phyloP scores from a whole-genome alignment of 2,113 vertebrate species.

The Charadrius vociferus region DNA sequence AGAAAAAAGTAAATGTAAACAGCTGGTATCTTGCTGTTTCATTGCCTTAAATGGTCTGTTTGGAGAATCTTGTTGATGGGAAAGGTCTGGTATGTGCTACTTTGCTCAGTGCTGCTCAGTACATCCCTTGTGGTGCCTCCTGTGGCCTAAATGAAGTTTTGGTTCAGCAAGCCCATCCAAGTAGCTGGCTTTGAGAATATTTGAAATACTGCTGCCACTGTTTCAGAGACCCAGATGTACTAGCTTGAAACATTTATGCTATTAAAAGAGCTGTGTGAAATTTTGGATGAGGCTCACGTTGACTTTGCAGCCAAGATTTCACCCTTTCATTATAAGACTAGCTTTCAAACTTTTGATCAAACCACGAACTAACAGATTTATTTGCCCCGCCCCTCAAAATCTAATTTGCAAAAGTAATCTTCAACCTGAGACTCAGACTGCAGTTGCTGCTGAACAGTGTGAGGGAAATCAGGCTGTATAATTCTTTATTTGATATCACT shows the following conservation, averaged over 20 bases:
- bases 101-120: neutral
- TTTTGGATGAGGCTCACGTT: neutral
- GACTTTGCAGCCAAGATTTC: constrained; percentile 26
- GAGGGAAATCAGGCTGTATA: neutral
- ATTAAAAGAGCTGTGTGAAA: constrained; percentile 55
- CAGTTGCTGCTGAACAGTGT: neutral
- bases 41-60: neutral
- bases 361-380: neutral
- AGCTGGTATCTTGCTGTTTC: neutral
- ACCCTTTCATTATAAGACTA: neutral
- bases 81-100: neutral
- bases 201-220: constrained; percentile 53
- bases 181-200: constrained; percentile 43
- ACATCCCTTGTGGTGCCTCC: neutral
- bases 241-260: constrained; percentile 30
- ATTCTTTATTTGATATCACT: constrained; percentile 4
- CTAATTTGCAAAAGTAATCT: constrained; percentile 21
- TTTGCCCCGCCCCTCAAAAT: neutral
- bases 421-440: neutral
- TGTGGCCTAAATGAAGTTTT: neutral
- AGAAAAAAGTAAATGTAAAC: neutral
- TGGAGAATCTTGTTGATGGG: neutral
- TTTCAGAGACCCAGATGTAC: constrained; percentile 50
- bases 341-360: constrained; percentile 39
- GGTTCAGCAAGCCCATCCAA: constrained; percentile 22